Conservation (phyloP, 2,113 vertebrate genomes). For the Mustela nigripes region DNA sequence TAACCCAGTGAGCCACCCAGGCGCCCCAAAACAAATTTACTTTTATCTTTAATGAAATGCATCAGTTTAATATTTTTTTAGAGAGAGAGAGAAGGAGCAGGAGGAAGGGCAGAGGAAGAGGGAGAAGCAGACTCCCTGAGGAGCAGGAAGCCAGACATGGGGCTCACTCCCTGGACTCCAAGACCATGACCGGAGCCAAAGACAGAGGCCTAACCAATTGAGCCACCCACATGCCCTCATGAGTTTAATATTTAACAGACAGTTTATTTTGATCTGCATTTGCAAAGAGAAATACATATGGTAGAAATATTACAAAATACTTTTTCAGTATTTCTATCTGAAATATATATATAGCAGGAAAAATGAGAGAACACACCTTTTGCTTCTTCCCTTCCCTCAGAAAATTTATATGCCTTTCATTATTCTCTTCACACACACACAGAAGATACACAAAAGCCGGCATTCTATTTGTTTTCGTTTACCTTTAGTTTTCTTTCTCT, state of each 20-base stretch:
- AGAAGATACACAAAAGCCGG: background rate
- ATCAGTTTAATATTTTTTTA: too few species aligned
- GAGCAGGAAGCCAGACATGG: too few species aligned
- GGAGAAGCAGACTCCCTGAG: too few species aligned
- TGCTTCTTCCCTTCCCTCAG: background rate
- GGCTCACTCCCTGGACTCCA: too few species aligned
- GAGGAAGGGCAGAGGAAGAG: too few species aligned
- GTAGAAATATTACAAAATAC: background rate
- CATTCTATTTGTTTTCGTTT: background rate
- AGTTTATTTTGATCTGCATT: background rate
- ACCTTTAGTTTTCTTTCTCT: background rate
- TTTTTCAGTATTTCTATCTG: background rate
- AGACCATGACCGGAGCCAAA: too few species aligned
- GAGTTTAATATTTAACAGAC: background rate
- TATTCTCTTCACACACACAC: background rate
- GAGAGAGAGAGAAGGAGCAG: too few species aligned
- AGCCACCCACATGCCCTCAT: background rate
- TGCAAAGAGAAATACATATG: background rate
- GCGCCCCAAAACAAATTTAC: background rate
- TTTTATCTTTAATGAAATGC: background rate
- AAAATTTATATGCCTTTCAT: background rate
- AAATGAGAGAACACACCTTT: background rate
- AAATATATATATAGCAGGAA: background rate
- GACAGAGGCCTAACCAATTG: rapidly evolving
- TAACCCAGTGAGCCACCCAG: too few species aligned